Evolutionary conservation across 2,797 vertebrate genomes (phyloP).

Genomic region (Bovichtus diacanthus): DNA sequence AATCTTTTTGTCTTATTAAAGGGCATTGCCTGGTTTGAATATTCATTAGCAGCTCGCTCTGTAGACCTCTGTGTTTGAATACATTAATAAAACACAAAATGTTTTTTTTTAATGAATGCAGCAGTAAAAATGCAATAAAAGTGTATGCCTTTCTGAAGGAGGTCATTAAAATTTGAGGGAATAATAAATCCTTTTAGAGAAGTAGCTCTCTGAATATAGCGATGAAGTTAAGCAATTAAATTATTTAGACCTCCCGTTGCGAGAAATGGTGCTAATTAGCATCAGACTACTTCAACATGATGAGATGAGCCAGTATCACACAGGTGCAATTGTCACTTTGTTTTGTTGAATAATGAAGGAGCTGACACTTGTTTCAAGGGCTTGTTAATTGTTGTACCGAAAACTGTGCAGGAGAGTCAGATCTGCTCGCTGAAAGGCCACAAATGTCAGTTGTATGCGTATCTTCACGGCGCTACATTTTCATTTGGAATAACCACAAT

Average conservation of each 20-base stretch:
- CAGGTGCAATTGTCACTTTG: constrained; percentile 74
- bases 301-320: constrained; percentile 69
- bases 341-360: constrained; percentile 72
- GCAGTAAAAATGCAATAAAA: constrained; percentile 67
- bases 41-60: constrained; percentile 63
- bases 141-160: constrained; percentile 56
- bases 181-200: constrained; percentile 69
- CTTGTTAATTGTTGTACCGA: constrained; percentile 40
- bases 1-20: constrained; percentile 46
- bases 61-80: constrained; percentile 51
- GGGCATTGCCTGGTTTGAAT: constrained; percentile 72
- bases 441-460: background rate
- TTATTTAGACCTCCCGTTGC: constrained; percentile 73
- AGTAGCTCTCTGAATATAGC: constrained; percentile 30
- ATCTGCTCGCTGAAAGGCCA: constrained; percentile 38
- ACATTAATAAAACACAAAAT: constrained; percentile 63
- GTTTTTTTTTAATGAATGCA: constrained; percentile 50
- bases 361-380: constrained; percentile 65
- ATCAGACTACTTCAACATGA: constrained; percentile 70
- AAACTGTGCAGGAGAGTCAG: constrained; percentile 32
- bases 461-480: constrained; percentile 13
- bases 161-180: constrained; percentile 70
- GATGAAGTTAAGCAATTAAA: constrained; percentile 69
- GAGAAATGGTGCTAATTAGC: constrained; percentile 77
- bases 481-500: constrained; percentile 12